Evolutionary conservation across 2,797 vertebrate species (phyloP), one percentile per base, ranked within the genome.

Genomic region (Melanotaenia maccullochi): DNA sequence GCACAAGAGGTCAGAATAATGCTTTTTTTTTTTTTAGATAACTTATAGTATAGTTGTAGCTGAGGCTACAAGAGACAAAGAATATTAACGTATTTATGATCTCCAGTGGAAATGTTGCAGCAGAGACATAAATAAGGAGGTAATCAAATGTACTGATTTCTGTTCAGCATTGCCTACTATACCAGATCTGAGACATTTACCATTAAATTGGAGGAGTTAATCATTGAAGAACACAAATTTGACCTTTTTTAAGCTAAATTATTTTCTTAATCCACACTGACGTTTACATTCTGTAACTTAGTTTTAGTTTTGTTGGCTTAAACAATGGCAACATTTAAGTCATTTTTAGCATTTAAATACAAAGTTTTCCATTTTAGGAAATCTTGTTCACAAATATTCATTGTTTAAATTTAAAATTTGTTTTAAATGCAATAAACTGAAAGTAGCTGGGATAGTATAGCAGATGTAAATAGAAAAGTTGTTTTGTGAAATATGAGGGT

Each of bases 1-100:
- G 60, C 89, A 89, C 75, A 63, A 85, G 90, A 76, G 75, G 81
- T 82, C 79, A 83, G 75, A 74, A 64, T 76, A 59, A 67, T 38
- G 64, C 60, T 52, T 36, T 8, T 36, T 36, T 12, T 54, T 67
- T 56, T 67, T 73, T 16, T 30, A 18, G 16, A 59, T 8, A 32
- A 51, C n/a, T 65, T 42, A 25, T 25, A 25, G 25, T 25, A 25
- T 25, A 25, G 25, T 25, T 25, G 25, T 40, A 11, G 57, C 35
- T 16, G 18, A 61, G 16, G 7, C 30, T 49, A 49, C 1, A 1
- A 60, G n/a, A 3, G 9, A 57, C 47, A 65, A 49, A 28, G 24
- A 52, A 22, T 59, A 38, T 61, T 18, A 56, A 25, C 22, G 6
- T 56, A 28, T 44, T 51, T 30, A 0, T 54, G 9, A 66, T 14